These are phyloP conservation scores for Anas georgica DNA, from an alignment of 2,797 vertebrate species.

Conservation along the genomic window DNA sequence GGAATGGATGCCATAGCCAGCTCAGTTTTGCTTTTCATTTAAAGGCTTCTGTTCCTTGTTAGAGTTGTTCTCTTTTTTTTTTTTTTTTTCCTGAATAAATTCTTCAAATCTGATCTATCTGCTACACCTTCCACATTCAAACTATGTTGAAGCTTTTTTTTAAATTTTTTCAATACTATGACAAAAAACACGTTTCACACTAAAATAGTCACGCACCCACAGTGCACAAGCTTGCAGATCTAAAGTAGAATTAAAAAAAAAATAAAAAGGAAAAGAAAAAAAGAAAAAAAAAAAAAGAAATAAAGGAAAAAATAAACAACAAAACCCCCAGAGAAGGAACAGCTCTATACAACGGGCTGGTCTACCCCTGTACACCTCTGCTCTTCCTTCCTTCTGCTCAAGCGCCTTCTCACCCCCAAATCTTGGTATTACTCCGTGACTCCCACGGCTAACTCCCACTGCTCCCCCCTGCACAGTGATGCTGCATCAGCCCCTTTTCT, in stretches of 20 bases:
- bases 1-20: constrained; percentile 68
- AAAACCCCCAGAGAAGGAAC: constrained; percentile 54
- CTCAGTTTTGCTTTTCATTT: constrained; percentile 66
- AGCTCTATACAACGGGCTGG: constrained; percentile 80
- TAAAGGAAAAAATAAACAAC: too few relatives aligned
- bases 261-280: constrained; percentile 36
- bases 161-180: constrained; percentile 86
- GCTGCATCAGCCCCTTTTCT: not conserved
- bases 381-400: constrained; percentile 34
- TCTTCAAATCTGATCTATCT: constrained; percentile 80
- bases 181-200: constrained; percentile 93
- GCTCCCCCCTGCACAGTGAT: accelerated
- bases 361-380: constrained; percentile 60
- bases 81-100: constrained; percentile 71
- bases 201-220: constrained; percentile 94
- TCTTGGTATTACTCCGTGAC: constrained; percentile 30
- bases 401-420: constrained; percentile 6
- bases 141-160: constrained; percentile 87
- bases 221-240: constrained; percentile 97
- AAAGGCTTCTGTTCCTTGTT: constrained; percentile 75
- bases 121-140: constrained; percentile 92
- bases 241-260: constrained; percentile 80
- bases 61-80: constrained; percentile 51
- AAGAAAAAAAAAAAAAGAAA: not conserved
- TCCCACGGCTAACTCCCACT: not conserved